Base-by-base conservation (phyloP, 2,888 invertebrate species). In the Stenotaenia linearis region DNA sequence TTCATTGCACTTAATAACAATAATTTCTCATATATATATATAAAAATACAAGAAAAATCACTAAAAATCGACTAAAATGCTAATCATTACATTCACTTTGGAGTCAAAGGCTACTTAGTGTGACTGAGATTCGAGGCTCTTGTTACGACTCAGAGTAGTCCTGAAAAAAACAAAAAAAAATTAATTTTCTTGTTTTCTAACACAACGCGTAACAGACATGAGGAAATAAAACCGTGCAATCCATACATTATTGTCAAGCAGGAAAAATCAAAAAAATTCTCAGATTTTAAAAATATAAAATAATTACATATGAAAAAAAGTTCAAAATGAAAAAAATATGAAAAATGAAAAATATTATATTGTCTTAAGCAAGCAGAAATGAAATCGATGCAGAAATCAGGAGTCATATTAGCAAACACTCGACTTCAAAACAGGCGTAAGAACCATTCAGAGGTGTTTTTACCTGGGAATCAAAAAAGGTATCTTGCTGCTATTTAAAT, bases 381-480 rank as follows among this genome's bases (percentile, higher is more conserved):
- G 10, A 61, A 25, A 61, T 69, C 69, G 69, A 69, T 69, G 28
- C 69, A 69, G 69, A 69, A 69, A 69, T 69, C 69, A 69, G 69
- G 69, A 69, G 28, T 50, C 69, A 69, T 25, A 61, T 69, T 69
- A 69, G 69, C 69, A 69, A 69, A 28, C n/a, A 23, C 69, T 69
- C 25, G 15, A 69, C 25, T 56, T 69, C 25, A 69, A 69, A 28
- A 69, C 69, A 69, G 69, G 50, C 50, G 50, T n/a, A 18, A 50
- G 50, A 50, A 69, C 69, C 69, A 69, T 69, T 56, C 69, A n/a
- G 69, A 25, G 10, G 28, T 69, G 12, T 69, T 25, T 69, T 69
- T 79, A 79, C 79, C 79, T 79, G 18, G 79, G 74, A 40, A 79
- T 79, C n/a, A 79, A 37, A 28, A 74, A 79, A n/a, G 79, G 79